Conservation (phyloP, 2,797 vertebrate species). For the Molossus molossus region DNA sequence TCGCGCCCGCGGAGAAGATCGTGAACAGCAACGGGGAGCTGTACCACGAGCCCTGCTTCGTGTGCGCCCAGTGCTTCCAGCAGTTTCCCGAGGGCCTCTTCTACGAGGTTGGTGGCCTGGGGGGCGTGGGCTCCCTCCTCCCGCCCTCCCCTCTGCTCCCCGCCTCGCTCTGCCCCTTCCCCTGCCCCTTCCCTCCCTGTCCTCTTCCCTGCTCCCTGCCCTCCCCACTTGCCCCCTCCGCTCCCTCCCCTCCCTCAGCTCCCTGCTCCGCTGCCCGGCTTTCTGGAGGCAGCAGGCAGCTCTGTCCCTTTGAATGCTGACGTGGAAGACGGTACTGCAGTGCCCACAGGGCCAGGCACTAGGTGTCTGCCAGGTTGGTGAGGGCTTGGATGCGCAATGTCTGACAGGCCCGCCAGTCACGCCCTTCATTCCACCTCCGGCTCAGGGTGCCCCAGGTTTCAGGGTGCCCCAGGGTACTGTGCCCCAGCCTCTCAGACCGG, state of each 20-base stretch:
- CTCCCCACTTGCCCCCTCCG: too few species aligned
- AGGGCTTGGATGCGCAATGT: background rate
- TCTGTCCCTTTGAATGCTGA: background rate
- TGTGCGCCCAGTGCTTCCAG: conserved; percentile 99
- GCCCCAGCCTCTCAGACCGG: background rate
- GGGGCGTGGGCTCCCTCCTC: too few species aligned
- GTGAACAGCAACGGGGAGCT: conserved; percentile 99
- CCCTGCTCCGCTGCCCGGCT: too few species aligned
- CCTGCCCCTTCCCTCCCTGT: too few species aligned
- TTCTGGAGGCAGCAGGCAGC: background rate
- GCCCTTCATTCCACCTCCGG: background rate
- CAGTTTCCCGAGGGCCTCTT: conserved; percentile 98
- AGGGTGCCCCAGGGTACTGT: too few species aligned
- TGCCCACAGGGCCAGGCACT: background rate
- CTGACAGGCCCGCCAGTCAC: background rate
- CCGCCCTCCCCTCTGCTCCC: too few species aligned
- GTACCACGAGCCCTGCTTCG: conserved; percentile 98
- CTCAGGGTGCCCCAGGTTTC: background rate
- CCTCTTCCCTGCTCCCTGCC: too few species aligned
- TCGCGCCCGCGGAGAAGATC: conserved; percentile 97
- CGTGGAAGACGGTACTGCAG: background rate
- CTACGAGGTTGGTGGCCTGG: conserved; percentile 93
- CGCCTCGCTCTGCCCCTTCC: too few species aligned
- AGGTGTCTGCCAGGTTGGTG: background rate
- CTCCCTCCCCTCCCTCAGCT: background rate